A percentile compares a stretch with the other conserved stretches of the same genome.
phyloP scores from a whole-genome alignment of 1,140 invertebrate species.

The Reticulitermes speratus region DNA sequence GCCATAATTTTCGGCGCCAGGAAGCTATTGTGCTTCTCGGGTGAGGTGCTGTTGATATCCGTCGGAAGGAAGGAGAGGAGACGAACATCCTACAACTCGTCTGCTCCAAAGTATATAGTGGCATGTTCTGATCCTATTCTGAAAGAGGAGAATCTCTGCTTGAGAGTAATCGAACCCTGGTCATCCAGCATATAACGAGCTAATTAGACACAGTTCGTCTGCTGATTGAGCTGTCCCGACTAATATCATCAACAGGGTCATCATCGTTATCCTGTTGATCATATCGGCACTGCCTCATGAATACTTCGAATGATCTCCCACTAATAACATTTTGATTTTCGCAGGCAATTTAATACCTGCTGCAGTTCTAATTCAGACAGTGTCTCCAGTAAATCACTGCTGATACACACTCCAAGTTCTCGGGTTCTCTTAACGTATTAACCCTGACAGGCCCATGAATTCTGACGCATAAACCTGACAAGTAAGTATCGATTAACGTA shows the following conservation, averaged over 20 bases:
- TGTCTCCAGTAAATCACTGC: conserved; percentile 23
- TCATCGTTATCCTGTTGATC: not conserved
- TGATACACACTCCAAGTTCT: conserved; percentile 12
- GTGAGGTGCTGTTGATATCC: no score
- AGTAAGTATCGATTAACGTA: conserved; percentile 23
- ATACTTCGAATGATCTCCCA: not conserved
- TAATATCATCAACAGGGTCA: not conserved
- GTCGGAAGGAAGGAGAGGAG: no score
- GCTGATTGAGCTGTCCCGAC: not conserved
- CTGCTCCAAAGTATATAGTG: no score
- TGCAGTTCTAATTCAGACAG: not conserved
- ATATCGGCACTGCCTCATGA: not conserved
- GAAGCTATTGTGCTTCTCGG: no score
- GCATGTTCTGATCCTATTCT: no score
- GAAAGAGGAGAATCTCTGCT: no score
- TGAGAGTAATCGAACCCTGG: no score
- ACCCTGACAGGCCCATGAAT: conserved; percentile 22
- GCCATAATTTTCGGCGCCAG: no score
- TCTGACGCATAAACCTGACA: conserved; percentile 23
- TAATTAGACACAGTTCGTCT: not conserved
- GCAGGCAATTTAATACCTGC: not conserved
- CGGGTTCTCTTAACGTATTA: conserved; percentile 24
- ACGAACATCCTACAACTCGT: no score
- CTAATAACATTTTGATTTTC: not conserved
- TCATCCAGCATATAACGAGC: no score